Conservation (phyloP, 2,113 vertebrate species). For the Herpetotheres cachinnans region DNA sequence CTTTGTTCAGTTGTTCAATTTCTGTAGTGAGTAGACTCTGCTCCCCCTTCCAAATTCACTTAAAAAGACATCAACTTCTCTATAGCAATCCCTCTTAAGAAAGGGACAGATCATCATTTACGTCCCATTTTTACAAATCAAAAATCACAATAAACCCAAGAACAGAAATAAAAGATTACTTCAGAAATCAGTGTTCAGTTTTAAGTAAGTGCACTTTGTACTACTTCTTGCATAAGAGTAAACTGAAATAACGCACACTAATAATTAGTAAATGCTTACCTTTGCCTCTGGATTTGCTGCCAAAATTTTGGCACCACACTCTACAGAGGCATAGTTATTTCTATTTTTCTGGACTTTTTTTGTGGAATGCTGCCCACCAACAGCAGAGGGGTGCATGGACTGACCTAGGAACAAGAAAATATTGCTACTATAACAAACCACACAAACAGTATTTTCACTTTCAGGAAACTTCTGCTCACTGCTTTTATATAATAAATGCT, state of each 20-base stretch:
- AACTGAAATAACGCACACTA: background rate
- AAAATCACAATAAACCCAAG: background rate
- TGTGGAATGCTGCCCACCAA: slow-evolving; percentile 82
- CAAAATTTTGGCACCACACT: slow-evolving; percentile 97
- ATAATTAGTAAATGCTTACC: slow-evolving; percentile 72
- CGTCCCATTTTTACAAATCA: background rate
- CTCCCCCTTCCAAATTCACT: background rate
- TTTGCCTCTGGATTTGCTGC: slow-evolving; percentile 96
- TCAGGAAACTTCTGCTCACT: background rate
- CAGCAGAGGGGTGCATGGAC: slow-evolving; percentile 87
- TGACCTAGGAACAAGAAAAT: slow-evolving; percentile 82
- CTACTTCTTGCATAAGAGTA: background rate
- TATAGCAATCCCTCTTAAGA: background rate
- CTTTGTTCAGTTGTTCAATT: background rate
- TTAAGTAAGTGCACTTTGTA: background rate
- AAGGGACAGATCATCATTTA: background rate
- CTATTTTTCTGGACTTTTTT: slow-evolving; percentile 98
- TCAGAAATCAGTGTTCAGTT: background rate
- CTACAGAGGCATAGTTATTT: slow-evolving; percentile 98
- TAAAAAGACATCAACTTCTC: background rate
- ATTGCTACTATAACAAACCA: background rate
- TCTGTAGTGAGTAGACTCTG: background rate
- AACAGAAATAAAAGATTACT: background rate
- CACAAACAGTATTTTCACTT: background rate
- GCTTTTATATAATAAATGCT: background rate